Conservation (phyloP, 2,113 vertebrate species). For the Catharus minimus region DNA sequence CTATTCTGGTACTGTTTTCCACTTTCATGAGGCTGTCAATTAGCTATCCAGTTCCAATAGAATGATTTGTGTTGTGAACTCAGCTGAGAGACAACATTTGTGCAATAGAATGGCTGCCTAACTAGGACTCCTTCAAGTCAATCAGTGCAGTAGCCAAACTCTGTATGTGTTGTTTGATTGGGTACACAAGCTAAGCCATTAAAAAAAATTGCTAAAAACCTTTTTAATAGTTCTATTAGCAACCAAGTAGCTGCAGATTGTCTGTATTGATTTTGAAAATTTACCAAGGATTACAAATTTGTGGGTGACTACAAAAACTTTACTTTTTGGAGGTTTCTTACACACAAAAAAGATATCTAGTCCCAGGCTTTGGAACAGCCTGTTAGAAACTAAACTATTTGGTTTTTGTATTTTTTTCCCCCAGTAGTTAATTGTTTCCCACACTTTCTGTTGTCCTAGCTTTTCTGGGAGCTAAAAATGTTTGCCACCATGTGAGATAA, state of each 20-base stretch:
- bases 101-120: conserved; percentile 12
- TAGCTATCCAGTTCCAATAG: conserved; percentile 20
- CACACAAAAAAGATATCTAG: not conserved
- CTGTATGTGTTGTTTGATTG: not conserved
- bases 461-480: not conserved
- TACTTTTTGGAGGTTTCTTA: not conserved
- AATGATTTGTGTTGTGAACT: conserved; percentile 53
- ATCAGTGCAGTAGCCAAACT: not conserved
- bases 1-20: conserved; percentile 37
- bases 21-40: conserved; percentile 43
- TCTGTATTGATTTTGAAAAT: not conserved
- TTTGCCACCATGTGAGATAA: not conserved
- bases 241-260: not conserved
- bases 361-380: not conserved
- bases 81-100: conserved; percentile 34
- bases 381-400: not conserved
- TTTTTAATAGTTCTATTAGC: not conserved
- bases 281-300: not conserved
- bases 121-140: conserved; percentile 5
- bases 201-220: not conserved
- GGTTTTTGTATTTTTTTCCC: not conserved
- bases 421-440: not conserved
- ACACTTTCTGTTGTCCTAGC: not conserved
- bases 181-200: not conserved
- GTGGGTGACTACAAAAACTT: not conserved